Evolutionary conservation across 1,140 invertebrate species (phyloP), one percentile per base, ranked within the genome.

Genomic region (Drosophila truncata): DNA sequence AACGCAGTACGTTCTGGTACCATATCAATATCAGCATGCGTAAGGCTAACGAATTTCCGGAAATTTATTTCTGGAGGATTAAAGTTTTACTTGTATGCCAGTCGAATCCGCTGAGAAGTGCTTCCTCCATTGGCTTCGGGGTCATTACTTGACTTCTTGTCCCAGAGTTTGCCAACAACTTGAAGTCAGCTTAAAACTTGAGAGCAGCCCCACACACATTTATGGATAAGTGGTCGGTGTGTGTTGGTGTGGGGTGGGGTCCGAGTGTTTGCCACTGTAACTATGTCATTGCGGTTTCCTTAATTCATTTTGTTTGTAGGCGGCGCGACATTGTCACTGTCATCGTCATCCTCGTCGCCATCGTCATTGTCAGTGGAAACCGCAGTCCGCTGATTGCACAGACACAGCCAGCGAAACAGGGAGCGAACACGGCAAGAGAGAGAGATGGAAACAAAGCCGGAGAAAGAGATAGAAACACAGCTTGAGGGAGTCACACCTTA

Each of bases 301-400:
- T 90, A 90, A 90, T 90, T 90, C 85, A 90, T 90, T 90, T 90
- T 90, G 85, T 90, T 90, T 90, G 85, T 80, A 76, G 78, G 74
- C 62, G 77, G 49, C 69, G 78, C 85, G 42, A 81, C 78, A 73
- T 55, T 65, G 69, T 61, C 78, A 49, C 58, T 77, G 81, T 85
- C 84, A 78, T 66, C 65, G 79, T 70, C 79, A 75, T 78, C 81
- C 58, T 59, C 83, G 70, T 69, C 63, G 55, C 27, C 62, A 76
- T 46, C 62, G 50, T 29, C 75, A 71, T 63, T 62, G 64, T 63
- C 59, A 78, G 54, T 54, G 37, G 29, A 37, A 64, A 84, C 85
- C 84, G 81, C 84, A 90, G 67, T 67, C 57, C 64, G 49, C 73
- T 55, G 74, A 77, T 60, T 78, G 74, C 74, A 29, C 33, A 35